Base-by-base conservation (phyloP, 2,113 vertebrate species). In the Tinamus guttatus region DNA sequence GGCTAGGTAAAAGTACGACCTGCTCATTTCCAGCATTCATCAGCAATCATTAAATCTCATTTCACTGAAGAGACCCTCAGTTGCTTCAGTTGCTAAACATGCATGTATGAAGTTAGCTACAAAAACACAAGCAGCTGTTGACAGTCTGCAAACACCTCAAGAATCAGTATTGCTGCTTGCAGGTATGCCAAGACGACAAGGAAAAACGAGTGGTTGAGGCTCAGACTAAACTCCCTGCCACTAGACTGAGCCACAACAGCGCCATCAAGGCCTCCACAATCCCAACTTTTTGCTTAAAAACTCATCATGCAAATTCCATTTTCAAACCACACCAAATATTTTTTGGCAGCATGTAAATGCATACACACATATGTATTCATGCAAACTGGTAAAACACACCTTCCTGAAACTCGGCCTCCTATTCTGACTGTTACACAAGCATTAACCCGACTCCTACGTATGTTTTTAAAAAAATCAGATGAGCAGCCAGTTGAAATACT, bases 181-280 rank as follows among this genome's bases (percentile, higher is more conserved):
- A 90, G 41, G 49, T 0, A 2, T 62, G 75, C 45, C 34, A 86
- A 71, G 73, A 86, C 59, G 75, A 86, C 76, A 89, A 86, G 65
- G 73, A 93, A 93, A 86, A 64, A 71, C 15, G 64, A 92, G 86
- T 90, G 93, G 93, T 75, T 70, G 83, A 81, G 51, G 73, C 71
- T 47, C 0, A 18, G 71, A 67, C 47, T 59, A 80, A 51, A 76
- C 91, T 0, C 0, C 9, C 16, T 32, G 28, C 16, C 71, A 64
- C 1, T 5, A 0, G 43, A 41, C 76, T 76, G 79, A 79, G 38
- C 49, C 52, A 85, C 43, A 81, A 70, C 5, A 87, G 67, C 16
- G 20, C 60, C 1, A 2, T 54, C 68, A 58, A 11, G 13, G 24
- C 0, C 0, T 36, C 34, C 77, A 68, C 27, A 4, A 1, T 49